These are phyloP conservation scores for Cryptocephalus moraei DNA, from an alignment of 2,888 invertebrate species.

Conservation along the genomic window DNA sequence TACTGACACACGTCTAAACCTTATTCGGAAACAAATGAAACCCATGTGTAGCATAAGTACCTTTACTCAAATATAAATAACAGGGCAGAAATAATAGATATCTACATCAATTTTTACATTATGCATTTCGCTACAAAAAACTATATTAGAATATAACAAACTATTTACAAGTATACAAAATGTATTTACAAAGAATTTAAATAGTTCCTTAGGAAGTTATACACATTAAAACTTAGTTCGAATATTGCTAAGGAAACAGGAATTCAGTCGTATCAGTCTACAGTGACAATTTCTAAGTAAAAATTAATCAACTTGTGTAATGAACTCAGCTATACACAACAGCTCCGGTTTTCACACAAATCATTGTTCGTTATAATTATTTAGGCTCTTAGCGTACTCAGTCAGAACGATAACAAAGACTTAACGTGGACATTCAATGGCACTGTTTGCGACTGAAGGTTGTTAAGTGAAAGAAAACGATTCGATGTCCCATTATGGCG, in stretches of 20 bases:
- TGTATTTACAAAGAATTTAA: constrained; percentile 14
- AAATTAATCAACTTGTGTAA: no score
- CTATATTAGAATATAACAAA: constrained; percentile 22
- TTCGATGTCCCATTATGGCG: no score
- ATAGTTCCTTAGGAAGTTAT: constrained; percentile 3
- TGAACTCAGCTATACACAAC: not conserved
- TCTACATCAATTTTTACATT: constrained; percentile 26
- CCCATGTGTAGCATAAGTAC: constrained; percentile 16
- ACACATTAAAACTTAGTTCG: no score
- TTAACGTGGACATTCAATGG: no score
- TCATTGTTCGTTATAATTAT: no score
- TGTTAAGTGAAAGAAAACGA: no score
- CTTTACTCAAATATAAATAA: constrained; percentile 28
- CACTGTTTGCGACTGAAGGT: no score
- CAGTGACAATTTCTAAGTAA: not conserved
- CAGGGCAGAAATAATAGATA: constrained; percentile 29
- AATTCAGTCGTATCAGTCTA: constrained; percentile 26
- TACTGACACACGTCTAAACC: no score
- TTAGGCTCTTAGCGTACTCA: no score
- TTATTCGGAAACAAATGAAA: no score
- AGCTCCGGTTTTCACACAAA: no score
- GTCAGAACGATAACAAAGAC: no score
- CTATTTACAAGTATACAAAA: constrained; percentile 20
- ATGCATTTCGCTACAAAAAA: constrained; percentile 24
- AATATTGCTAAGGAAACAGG: constrained; percentile 30